phyloP scores from a whole-genome alignment of 2,797 vertebrate species.

The Threskiornis aethiopicus region DNA sequence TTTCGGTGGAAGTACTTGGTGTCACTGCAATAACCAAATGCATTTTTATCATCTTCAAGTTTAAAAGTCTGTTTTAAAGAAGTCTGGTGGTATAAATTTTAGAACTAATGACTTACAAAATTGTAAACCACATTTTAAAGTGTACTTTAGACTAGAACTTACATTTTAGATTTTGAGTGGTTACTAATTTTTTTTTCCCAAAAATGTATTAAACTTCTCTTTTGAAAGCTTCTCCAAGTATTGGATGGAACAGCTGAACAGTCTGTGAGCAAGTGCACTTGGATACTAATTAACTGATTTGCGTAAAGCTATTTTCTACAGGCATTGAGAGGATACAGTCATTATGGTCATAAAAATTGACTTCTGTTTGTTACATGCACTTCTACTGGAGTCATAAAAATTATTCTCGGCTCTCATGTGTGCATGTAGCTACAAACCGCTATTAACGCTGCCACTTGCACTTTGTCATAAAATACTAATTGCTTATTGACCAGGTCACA shows the following conservation, averaged over 20 bases:
- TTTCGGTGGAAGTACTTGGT: not conserved
- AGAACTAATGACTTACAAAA: not conserved
- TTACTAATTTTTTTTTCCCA: not conserved
- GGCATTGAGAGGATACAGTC: conserved; percentile 73
- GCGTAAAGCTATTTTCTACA: conserved; percentile 75
- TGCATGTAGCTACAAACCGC: conserved; percentile 59
- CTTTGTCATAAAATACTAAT: conserved; percentile 83
- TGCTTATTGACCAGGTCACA: conserved; percentile 77
- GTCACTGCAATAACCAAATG: not conserved
- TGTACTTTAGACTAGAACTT: not conserved
- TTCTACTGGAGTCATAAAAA: conserved; percentile 75
- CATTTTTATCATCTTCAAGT: conserved; percentile 17
- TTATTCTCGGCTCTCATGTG: conserved; percentile 66
- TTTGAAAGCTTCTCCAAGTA: conserved; percentile 4
- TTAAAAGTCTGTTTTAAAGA: not conserved
- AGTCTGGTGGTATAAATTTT: not conserved
- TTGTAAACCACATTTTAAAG: not conserved
- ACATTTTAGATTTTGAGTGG: not conserved
- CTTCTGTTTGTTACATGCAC: conserved; percentile 73
- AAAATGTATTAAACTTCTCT: not conserved
- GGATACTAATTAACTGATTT: conserved; percentile 73
- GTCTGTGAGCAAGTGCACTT: conserved; percentile 73
- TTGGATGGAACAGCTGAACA: conserved; percentile 48
- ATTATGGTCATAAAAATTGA: conserved; percentile 77
- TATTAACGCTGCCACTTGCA: conserved; percentile 53